Base-by-base conservation (phyloP, 2,797 vertebrate species). In the Eospalax fontanierii region DNA sequence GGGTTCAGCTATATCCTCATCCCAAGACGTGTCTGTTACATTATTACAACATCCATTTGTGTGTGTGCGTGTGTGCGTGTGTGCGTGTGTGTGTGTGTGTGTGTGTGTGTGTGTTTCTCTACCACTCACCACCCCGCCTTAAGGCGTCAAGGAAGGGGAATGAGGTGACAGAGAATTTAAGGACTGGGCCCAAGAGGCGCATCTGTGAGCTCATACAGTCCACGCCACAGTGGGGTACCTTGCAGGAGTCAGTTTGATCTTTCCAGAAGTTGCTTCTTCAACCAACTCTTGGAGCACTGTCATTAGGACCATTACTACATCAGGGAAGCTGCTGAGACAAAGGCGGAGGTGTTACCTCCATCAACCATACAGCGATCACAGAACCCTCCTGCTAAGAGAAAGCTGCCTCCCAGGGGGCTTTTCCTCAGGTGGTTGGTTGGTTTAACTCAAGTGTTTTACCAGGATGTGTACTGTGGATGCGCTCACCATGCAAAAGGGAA, bases 181-280 rank as follows among this genome's bases (percentile, higher is more conserved):
- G 65, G 50, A 82, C 19, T 0, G 11, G 78, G 19, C 70, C 22
- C 6, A 35, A 50, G 26, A 76, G 74, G 14, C 1, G 12, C 2
- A 10, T 9, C 50, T 28, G 0, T 43, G 33, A 19, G 24, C 68
- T 38, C n/a, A 14, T 3, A 9, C 2, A 70, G 57, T 6, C 18
- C 14, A 26, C 19, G 22, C 75, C 33, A 4, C 61, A 33, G 26
- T 38, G 38, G 19, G 16, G 33, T 87, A 4, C 75, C 76, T 85
- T 68, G 15, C 28, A 9, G 7, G 63, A 63, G 19, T 40, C 6
- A 79, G 4, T 75, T 19, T 19, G 50, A n/a, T 59, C 54, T 84
- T 90, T 85, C 71, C 66, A 73, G 46, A 75, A 82, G 63, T 40
- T 59, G 46, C 28, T 95, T 82, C 78, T 30, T 90, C 33, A 61